Percentiles rank a stretch among this genome's conserved stretches.
These are phyloP conservation scores for Amphipyra berbera DNA, from an alignment of 2,888 invertebrate genomes.

Conservation along the genomic window DNA sequence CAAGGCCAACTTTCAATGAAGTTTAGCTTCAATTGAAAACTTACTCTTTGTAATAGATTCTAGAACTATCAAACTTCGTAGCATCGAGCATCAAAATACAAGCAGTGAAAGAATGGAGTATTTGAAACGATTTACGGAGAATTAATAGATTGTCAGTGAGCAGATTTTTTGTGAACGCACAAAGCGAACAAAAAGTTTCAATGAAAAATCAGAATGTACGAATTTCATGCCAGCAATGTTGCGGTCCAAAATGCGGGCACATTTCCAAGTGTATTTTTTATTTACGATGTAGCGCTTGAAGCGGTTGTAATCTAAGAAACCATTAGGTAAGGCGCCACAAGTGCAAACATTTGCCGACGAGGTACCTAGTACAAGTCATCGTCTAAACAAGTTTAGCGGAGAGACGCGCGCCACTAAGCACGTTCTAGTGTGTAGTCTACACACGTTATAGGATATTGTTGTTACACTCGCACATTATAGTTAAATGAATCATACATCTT, in stretches of 20 bases:
- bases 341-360: constrained; percentile 52
- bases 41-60: constrained; percentile 15
- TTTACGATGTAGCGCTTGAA: constrained; percentile 19
- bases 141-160: constrained; percentile 20
- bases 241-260: neutral
- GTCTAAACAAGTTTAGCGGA: constrained; percentile 43
- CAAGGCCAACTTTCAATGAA: constrained; percentile 2
- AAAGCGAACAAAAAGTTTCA: constrained; percentile 20
- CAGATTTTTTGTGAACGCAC: constrained; percentile 23
- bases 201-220: constrained; percentile 23
- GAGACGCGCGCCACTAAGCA: constrained; percentile 36
- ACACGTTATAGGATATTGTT: constrained; percentile 34
- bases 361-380: constrained; percentile 20
- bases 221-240: constrained; percentile 7
- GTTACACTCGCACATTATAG: constrained; percentile 17
- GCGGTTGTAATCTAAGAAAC: constrained; percentile 33
- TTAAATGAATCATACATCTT: constrained; percentile 15
- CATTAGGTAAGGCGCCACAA: constrained; percentile 40
- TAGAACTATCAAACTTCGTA: constrained; percentile 10
- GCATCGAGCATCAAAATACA: neutral
- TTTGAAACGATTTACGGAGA: constrained; percentile 20
- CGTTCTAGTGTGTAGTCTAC: constrained; percentile 25
- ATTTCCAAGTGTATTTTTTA: constrained; percentile 17
- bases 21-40: constrained; percentile 24
- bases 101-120: neutral